Conservation (phyloP, 1,140 invertebrate species). For the Orchesella cincta region DNA sequence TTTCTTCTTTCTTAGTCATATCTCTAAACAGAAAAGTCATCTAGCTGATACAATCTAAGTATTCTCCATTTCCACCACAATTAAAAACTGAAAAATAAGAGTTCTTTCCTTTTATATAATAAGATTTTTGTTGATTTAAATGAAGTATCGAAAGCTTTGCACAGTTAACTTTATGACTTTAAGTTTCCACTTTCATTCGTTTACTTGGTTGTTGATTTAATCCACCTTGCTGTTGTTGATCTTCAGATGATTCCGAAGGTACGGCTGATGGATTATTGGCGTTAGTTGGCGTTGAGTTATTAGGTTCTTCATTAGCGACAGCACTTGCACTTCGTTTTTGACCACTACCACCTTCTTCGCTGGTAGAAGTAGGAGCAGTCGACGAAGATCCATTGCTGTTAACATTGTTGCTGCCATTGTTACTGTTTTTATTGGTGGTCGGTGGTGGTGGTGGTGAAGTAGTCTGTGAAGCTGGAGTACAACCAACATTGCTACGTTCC, state of each 20-base stretch:
- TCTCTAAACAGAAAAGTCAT: no score
- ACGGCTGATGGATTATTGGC: not conserved
- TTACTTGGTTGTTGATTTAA: conserved; percentile 17
- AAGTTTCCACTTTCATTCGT: conserved; percentile 27
- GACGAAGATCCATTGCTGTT: not conserved
- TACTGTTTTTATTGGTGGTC: not conserved
- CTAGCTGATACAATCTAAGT: no score
- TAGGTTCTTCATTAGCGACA: not conserved
- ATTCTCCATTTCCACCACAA: no score
- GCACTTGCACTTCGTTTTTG: no score
- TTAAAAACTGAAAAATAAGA: no score
- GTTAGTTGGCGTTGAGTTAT: not conserved
- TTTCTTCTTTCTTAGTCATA: no score
- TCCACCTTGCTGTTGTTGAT: no score
- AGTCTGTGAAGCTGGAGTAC: conserved; percentile 11
- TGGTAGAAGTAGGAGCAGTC: not conserved
- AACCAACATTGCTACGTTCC: conserved; percentile 49
- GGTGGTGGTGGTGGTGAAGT: not conserved
- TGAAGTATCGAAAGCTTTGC: no score
- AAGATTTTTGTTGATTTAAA: no score
- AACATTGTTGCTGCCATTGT: not conserved
- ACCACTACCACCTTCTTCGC: not conserved
- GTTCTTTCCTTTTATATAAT: no score
- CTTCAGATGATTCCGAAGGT: not conserved
- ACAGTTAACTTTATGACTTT: no score